Evolutionary conservation across 1,140 invertebrate species (phyloP), one percentile per base, ranked within the genome.

Genomic region (Drosophila saltans): DNA sequence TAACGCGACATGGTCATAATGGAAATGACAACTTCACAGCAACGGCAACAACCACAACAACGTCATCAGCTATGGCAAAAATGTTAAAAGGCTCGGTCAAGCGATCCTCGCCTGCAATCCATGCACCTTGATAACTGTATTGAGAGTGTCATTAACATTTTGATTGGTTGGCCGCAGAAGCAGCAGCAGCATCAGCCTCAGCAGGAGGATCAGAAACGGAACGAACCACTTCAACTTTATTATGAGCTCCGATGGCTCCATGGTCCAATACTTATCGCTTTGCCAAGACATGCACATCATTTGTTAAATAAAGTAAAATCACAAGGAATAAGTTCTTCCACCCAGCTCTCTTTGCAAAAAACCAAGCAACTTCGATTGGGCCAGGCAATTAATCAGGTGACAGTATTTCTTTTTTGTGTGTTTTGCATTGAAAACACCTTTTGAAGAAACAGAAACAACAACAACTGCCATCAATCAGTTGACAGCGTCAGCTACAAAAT

Each of bases 141-240:
- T 91, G 83, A 91, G 89, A 91, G 90, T 89, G 89, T 91, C 89
- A 91, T 91, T 91, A 91, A 91, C 89, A 91, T 91, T 91, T 91
- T 91, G 89, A 91, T 91, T 88, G 80, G 85, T 80, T 78, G 69
- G 72, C 56, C 79, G 24, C 59, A 66, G 65, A 57, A 63, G 45
- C 28, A 30, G 4, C 48, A 30, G 57, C 48, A 48, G 28, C 33
- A 36, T 16, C 16, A 16, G 16, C 16, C 16, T 16, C 21, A 9
- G 16, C 21, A 45, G 4, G 6, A 30, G 56, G 16, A 10, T 21
- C 24, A 41, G 8, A 28, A 24, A 40, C 58, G 55, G 65, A 48
- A 28, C 45, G 58, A 40, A 56, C 69, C 66, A 70, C 72, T 75
- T 74, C 79, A 75, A 57, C 79, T 69, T 79, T 79, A 81, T 76